phyloP scores from a whole-genome alignment of 2,888 invertebrate species.

The Celastrina argiolus region DNA sequence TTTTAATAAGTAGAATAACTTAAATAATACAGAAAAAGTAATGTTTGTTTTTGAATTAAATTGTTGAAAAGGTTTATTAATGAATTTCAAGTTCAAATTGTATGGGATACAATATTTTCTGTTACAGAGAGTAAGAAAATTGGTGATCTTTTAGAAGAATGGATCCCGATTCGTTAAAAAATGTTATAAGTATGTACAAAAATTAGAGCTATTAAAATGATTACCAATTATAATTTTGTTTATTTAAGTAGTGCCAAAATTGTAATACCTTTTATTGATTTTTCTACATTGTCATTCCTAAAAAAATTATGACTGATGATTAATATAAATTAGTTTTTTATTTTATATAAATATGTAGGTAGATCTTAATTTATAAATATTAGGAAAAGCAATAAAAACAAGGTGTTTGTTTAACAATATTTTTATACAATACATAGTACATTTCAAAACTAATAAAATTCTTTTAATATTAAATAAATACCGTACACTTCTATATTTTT shows the following conservation, averaged over 20 bases:
- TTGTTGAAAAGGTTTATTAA: background rate
- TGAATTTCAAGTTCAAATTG: background rate
- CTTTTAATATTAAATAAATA: background rate
- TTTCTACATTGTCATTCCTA: no score
- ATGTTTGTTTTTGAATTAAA: background rate
- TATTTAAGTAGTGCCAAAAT: no score
- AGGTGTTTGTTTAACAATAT: background rate
- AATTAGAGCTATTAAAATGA: slow-evolving; percentile 8
- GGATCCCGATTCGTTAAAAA: slow-evolving; percentile 83
- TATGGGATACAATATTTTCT: slow-evolving; percentile 32
- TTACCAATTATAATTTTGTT: slow-evolving; percentile 1
- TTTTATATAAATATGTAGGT: no score
- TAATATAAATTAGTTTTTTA: no score
- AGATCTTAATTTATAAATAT: background rate
- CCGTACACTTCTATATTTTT: no score
- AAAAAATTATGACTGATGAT: no score
- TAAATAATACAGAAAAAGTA: no score
- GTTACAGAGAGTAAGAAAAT: slow-evolving; percentile 80
- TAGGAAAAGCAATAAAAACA: background rate
- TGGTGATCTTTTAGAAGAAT: slow-evolving; percentile 79
- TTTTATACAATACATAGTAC: background rate
- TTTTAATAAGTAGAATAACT: no score
- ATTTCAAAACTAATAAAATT: no score
- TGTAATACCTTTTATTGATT: no score
- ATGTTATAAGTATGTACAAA: slow-evolving; percentile 17